A percentile compares a stretch with the other conserved stretches of the same genome.
Evolutionary conservation across 2,888 invertebrate species (phyloP).

Genomic region (Brachylomia viminalis): DNA sequence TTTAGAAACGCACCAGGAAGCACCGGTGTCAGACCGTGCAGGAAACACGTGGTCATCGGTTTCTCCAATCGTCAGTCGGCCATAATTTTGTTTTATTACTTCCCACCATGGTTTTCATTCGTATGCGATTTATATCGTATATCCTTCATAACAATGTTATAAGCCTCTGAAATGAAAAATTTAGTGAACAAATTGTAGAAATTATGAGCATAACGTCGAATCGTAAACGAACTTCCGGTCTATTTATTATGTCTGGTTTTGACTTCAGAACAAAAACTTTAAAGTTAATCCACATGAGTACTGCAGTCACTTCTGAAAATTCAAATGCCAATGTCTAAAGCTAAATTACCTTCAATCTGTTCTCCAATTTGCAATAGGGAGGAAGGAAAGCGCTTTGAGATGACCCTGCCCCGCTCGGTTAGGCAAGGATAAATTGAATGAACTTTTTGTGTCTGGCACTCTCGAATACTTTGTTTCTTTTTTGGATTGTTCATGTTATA

Average conservation of each 20-base stretch:
- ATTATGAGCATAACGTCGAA: constrained; percentile 21
- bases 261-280: constrained; percentile 6
- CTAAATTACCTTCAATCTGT: constrained; percentile 59
- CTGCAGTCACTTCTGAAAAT: constrained; percentile 30
- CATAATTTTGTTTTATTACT: constrained; percentile 75
- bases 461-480: constrained; percentile 51
- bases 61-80: constrained; percentile 68
- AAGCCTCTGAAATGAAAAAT: constrained; percentile 27
- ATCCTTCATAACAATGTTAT: constrained; percentile 56
- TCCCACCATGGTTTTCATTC: constrained; percentile 68
- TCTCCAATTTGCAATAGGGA: constrained; percentile 53
- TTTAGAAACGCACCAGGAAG: constrained; percentile 68
- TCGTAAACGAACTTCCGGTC: not conserved
- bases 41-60: constrained; percentile 73
- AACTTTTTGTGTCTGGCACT: constrained; percentile 68
- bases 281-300: constrained; percentile 3
- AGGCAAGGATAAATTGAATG: constrained; percentile 68
- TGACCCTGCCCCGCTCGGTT: constrained; percentile 59
- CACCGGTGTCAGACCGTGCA: constrained; percentile 62
- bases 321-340: constrained; percentile 46
- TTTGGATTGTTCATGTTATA: constrained; percentile 51
- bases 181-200: too few species aligned
- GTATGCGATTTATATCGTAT: constrained; percentile 66
- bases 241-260: constrained; percentile 3
- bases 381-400: constrained; percentile 65